Evolutionary conservation across 2,113 vertebrate species (phyloP).

Genomic region (Xerus inauris): DNA sequence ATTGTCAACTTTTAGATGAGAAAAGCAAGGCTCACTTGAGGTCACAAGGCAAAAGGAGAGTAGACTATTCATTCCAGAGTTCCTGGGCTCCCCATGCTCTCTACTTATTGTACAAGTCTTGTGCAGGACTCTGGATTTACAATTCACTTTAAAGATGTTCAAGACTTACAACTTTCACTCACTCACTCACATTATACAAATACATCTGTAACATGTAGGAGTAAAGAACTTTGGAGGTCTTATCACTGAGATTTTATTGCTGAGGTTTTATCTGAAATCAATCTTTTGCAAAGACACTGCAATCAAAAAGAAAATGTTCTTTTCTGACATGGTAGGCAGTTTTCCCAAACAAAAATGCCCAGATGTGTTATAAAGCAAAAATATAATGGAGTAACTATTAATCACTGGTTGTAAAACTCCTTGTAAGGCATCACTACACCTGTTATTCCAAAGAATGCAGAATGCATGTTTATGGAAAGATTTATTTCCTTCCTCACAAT

Average conservation of each 20-base stretch:
- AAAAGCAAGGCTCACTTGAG: background rate
- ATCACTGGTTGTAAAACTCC: background rate
- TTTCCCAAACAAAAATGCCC: background rate
- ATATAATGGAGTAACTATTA: background rate
- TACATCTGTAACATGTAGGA: background rate
- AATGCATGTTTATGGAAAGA: background rate
- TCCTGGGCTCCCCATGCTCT: background rate
- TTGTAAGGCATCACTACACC: background rate
- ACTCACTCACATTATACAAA: background rate
- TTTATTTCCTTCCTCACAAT: background rate
- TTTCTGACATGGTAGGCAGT: background rate
- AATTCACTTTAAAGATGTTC: background rate
- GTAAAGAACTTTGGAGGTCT: background rate
- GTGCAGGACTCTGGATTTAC: background rate
- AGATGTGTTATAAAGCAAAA: constrained; percentile 10
- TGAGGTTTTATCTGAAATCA: background rate
- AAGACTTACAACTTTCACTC: background rate
- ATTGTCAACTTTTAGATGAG: background rate
- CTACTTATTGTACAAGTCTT: background rate
- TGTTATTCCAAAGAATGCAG: background rate
- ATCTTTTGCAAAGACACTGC: background rate
- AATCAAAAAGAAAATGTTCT: background rate
- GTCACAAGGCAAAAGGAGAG: background rate
- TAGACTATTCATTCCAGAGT: background rate
- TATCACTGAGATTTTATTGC: background rate